These are phyloP conservation scores for Frankliniella intonsa DNA, from an alignment of 2,888 invertebrate species.

Conservation along the genomic window DNA sequence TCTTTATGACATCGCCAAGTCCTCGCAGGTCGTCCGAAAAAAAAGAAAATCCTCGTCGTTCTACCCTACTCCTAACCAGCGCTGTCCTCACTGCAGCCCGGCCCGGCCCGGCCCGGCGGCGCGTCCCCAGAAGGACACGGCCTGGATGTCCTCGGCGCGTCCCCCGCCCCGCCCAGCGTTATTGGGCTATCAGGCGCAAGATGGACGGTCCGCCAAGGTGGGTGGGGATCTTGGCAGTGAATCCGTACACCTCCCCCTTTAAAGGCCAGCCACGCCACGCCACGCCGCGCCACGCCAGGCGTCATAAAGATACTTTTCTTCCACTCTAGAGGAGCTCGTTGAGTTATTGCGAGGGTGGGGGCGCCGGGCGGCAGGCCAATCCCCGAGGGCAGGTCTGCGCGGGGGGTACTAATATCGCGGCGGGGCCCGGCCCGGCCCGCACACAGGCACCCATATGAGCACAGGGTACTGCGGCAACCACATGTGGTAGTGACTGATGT, in stretches of 20 bases:
- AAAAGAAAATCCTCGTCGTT: no score
- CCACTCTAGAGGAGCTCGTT: slow-evolving; percentile 11
- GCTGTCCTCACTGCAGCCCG: no score
- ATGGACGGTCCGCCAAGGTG: background rate
- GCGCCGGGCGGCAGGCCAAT: background rate
- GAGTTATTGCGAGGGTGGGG: background rate
- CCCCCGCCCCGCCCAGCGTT: background rate
- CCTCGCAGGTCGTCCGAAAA: no score
- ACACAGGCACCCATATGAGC: background rate
- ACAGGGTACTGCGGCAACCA: background rate
- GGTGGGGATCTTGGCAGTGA: slow-evolving; percentile 12
- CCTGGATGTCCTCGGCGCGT: background rate
- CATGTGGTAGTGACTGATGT: no score
- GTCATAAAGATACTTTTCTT: slow-evolving; percentile 27
- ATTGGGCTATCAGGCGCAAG: background rate
- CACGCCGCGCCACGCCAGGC: background rate
- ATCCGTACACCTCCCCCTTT: background rate
- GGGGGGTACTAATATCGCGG: background rate
- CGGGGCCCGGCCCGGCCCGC: background rate
- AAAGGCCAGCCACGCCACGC: background rate
- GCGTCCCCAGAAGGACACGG: background rate
- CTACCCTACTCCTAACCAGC: no score
- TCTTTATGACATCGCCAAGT: no score
- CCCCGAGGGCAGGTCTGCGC: background rate
- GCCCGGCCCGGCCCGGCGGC: no score